Evolutionary conservation across 2,888 invertebrate species (phyloP).

Genomic region (Pogonocherus hispidulus): DNA sequence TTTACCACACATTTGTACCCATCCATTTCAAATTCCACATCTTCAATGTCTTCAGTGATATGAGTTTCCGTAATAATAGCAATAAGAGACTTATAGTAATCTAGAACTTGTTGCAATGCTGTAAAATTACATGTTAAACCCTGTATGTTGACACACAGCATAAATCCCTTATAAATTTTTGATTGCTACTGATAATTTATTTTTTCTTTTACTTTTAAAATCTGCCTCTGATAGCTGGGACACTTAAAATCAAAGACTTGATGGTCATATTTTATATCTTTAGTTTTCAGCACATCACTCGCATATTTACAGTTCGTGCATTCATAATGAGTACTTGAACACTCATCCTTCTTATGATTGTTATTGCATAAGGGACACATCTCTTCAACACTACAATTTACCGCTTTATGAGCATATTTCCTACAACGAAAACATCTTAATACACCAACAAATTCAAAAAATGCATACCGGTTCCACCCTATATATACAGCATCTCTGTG

Average conservation of each 20-base stretch:
- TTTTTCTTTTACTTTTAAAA: not conserved
- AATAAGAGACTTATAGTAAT: not conserved
- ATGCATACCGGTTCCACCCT: conserved; percentile 16
- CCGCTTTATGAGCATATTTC: conserved; percentile 5
- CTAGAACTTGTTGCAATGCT: not conserved
- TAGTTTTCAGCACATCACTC: conserved; percentile 13
- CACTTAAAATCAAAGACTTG: conserved; percentile 17
- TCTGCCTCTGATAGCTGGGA: not conserved
- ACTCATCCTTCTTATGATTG: not conserved
- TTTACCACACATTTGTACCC: not conserved
- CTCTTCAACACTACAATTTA: not conserved
- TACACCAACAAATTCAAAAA: conserved; percentile 16
- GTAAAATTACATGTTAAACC: not conserved
- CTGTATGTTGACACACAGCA: not conserved
- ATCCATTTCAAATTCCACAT: conserved; percentile 1
- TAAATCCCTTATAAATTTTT: not conserved
- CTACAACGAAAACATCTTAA: conserved; percentile 14
- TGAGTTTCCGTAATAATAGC: conserved; percentile 9
- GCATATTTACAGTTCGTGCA: conserved; percentile 23
- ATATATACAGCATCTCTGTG: not conserved
- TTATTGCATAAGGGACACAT: not conserved
- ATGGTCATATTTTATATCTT: conserved; percentile 17
- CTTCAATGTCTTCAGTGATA: conserved; percentile 6
- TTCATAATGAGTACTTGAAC: not conserved
- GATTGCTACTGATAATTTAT: conserved; percentile 16